A percentile compares a stretch with the other conserved stretches of the same genome.
Conservation (phyloP, 2,113 vertebrate genomes). For the Fukomys damarensis region DNA sequence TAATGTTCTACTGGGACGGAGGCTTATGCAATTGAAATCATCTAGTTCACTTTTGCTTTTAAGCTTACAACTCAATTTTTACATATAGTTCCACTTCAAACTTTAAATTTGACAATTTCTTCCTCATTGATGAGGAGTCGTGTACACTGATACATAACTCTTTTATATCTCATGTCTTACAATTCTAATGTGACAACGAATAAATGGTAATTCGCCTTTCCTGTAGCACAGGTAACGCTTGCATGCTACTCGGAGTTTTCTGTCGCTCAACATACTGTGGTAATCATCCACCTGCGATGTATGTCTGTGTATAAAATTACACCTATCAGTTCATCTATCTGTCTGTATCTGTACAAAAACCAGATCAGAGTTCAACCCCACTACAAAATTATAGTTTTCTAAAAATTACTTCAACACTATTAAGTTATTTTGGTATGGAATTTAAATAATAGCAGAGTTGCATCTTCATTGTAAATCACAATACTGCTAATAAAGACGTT, state of each 20-base stretch:
- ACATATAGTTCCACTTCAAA: neutral
- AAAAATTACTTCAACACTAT: neutral
- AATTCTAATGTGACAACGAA: neutral
- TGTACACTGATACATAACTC: neutral
- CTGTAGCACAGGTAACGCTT: no score
- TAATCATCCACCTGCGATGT: neutral
- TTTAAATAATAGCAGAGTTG: neutral
- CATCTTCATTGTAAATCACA: neutral
- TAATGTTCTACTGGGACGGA: neutral
- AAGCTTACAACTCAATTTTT: neutral
- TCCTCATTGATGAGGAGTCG: neutral
- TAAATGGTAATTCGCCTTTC: neutral
- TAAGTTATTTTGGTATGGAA: neutral
- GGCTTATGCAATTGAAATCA: neutral
- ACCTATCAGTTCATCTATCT: neutral
- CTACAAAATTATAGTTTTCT: neutral
- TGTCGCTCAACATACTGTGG: neutral
- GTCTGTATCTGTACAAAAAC: neutral
- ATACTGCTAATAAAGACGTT: neutral
- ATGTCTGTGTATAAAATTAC: no score
- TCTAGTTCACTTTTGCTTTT: neutral
- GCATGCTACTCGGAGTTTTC: neutral
- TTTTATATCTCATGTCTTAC: neutral
- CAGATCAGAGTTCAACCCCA: neutral
- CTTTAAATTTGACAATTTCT: neutral